phyloP scores from a whole-genome alignment of 2,113 vertebrate species.

The Pycnonotus jocosus region DNA sequence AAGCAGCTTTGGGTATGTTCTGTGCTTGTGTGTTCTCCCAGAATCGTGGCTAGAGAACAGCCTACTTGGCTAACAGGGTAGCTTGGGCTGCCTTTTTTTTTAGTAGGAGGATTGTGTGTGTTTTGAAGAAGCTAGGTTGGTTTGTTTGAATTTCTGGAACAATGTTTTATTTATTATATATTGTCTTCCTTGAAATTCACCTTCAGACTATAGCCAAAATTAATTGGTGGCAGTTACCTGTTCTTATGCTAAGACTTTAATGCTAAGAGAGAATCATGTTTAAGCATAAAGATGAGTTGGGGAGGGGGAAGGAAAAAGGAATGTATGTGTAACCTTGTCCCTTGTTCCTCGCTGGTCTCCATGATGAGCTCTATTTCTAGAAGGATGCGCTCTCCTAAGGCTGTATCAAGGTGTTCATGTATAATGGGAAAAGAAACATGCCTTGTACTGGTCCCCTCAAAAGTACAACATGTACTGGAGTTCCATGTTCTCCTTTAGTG shows the following conservation, averaged over 20 bases:
- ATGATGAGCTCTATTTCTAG: background rate
- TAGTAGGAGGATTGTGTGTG: background rate
- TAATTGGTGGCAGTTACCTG: background rate
- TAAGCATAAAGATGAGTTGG: background rate
- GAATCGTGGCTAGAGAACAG: background rate
- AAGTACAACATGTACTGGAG: background rate
- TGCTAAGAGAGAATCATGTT: background rate
- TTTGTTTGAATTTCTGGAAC: background rate
- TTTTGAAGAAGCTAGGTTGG: background rate
- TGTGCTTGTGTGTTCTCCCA: background rate
- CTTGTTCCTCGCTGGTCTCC: background rate
- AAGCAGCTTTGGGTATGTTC: background rate
- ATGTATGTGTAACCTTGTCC: background rate
- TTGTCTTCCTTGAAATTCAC: background rate
- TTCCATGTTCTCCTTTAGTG: background rate
- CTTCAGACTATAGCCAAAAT: background rate
- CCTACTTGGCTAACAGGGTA: background rate
- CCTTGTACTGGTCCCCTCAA: background rate
- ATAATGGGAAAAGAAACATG: background rate
- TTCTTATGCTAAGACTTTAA: background rate
- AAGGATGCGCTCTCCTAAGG: background rate
- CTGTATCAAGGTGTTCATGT: background rate
- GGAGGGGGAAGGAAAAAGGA: background rate
- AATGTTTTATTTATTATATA: background rate
- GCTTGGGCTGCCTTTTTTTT: background rate